phyloP scores from a whole-genome alignment of 2,888 invertebrate genomes.

The Drosophila glabriapex region DNA sequence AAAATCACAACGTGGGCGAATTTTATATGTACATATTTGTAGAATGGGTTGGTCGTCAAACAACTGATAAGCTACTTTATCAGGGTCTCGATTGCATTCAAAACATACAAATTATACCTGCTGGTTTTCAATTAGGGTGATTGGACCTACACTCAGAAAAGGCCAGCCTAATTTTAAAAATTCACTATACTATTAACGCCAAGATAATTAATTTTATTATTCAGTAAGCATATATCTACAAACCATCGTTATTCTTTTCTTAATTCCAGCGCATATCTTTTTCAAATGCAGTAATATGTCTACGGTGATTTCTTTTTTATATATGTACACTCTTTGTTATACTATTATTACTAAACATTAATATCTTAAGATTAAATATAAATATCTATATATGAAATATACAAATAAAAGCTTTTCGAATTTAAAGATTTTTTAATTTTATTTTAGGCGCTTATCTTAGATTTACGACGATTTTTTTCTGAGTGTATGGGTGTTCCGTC shows the following conservation, averaged over 20 bases:
- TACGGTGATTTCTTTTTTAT: background rate
- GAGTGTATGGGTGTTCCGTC: background rate
- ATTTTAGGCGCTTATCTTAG: background rate
- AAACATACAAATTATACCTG: background rate
- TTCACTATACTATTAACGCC: background rate
- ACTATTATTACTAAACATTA: background rate
- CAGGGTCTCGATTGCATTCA: background rate
- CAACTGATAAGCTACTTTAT: background rate
- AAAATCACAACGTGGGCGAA: slow-evolving; percentile 4
- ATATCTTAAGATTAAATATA: background rate
- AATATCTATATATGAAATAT: background rate
- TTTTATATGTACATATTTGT: background rate
- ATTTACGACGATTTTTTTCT: rapidly evolving
- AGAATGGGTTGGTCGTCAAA: background rate
- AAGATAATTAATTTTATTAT: background rate
- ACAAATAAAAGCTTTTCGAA: background rate
- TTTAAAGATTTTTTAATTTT: background rate
- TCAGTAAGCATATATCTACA: background rate
- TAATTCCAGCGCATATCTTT: background rate
- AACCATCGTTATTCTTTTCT: background rate
- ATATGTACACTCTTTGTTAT: background rate
- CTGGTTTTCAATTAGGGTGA: background rate
- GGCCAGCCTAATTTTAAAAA: background rate
- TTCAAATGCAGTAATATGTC: background rate
- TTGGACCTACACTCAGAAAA: background rate